A percentile compares a stretch with the other conserved stretches of the same genome.
phyloP scores from a whole-genome alignment of 2,888 invertebrate genomes.

The Cheilosia vernalis region DNA sequence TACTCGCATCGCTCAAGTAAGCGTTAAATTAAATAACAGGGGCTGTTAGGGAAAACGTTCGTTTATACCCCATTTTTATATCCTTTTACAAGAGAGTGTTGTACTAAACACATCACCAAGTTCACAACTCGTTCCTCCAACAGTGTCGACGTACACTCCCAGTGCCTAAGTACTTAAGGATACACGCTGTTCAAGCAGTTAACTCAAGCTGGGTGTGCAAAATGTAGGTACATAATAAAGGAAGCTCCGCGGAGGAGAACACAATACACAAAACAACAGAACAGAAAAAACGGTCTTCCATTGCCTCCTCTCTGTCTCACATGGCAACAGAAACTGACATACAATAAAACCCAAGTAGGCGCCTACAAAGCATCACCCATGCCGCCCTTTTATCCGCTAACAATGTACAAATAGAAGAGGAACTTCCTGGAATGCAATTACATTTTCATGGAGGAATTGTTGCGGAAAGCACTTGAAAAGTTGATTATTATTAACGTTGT shows the following conservation, averaged over 20 bases:
- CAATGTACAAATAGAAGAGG: conserved; percentile 53
- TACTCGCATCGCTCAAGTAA: conserved; percentile 71
- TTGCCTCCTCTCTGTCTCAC: conserved; percentile 13
- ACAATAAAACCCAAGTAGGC: conserved; percentile 64
- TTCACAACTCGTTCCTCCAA: conserved; percentile 13
- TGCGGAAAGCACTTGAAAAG: conserved; percentile 73
- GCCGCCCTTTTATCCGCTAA: conserved; percentile 30
- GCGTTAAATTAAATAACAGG: conserved; percentile 75
- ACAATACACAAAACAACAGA: conserved; percentile 20
- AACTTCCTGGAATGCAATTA: conserved; percentile 71
- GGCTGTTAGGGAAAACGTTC: conserved; percentile 68
- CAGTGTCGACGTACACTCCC: conserved; percentile 5
- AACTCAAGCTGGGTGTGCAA: conserved; percentile 68
- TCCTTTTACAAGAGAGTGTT: conserved; percentile 30
- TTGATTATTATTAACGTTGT: conserved; percentile 73
- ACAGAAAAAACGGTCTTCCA: conserved; percentile 6
- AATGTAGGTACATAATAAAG: conserved; percentile 60
- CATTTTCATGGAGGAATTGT: conserved; percentile 74
- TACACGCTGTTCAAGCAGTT: conserved; percentile 72
- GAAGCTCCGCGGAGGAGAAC: conserved; percentile 30
- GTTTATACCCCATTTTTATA: conserved; percentile 47
- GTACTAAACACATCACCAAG: conserved; percentile 49
- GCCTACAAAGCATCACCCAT: conserved; percentile 44
- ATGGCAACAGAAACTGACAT: conserved; percentile 41
- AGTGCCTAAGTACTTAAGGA: conserved; percentile 67